These are phyloP conservation scores for Bradypodion pumilum DNA, from an alignment of 2,797 vertebrate genomes.

Conservation along the genomic window DNA sequence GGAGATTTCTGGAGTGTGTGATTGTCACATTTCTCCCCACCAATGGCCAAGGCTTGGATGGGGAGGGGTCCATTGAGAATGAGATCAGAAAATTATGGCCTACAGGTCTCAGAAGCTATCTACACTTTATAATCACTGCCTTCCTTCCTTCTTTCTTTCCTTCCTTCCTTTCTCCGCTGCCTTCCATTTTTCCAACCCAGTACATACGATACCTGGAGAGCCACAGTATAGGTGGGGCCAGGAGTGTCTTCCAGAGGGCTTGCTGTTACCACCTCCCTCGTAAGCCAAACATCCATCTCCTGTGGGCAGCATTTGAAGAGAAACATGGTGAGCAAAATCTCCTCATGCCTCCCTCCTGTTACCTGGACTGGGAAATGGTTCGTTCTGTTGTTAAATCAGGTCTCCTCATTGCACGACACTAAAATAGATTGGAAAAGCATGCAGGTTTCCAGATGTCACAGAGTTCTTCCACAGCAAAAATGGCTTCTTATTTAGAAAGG, in stretches of 20 bases:
- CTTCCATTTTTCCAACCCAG: constrained; percentile 71
- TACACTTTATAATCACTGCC: too few species aligned
- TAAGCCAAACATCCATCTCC: constrained; percentile 85
- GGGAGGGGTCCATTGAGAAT: too few species aligned
- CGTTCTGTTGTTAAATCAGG: fast-evolving
- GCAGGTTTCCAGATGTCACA: neutral
- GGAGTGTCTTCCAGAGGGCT: constrained; percentile 80
- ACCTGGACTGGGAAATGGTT: neutral
- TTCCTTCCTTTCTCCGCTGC: neutral
- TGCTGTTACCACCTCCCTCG: constrained; percentile 81
- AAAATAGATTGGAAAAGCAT: neutral
- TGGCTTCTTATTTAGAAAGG: too few species aligned
- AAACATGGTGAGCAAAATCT: constrained; percentile 76
- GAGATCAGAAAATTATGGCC: too few species aligned
- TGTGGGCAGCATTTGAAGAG: constrained; percentile 89
- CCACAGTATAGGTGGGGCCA: constrained; percentile 75
- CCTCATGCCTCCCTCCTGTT: too few species aligned
- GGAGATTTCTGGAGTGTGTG: too few species aligned
- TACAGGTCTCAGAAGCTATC: too few species aligned
- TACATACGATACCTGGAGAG: constrained; percentile 82
- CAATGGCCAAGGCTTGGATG: too few species aligned
- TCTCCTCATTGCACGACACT: too few species aligned
- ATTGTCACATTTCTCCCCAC: too few species aligned
- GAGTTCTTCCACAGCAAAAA: neutral
- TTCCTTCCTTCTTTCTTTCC: too few species aligned